Conservation (phyloP, 1,140 invertebrate species). For the Araneus ventricosus region DNA sequence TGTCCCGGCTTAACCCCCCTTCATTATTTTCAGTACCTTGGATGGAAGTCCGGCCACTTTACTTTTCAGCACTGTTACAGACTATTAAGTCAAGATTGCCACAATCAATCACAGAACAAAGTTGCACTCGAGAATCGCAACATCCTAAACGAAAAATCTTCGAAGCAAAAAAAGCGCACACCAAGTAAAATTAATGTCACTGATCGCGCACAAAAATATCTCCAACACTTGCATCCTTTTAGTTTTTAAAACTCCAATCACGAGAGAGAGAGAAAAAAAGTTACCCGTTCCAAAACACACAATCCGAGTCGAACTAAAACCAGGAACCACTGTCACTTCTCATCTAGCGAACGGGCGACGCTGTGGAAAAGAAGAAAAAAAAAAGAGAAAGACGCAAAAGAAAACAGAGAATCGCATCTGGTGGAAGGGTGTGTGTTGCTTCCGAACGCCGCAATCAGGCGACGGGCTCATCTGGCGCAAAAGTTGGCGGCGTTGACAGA, state of each 20-base stretch:
- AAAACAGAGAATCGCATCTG: neutral
- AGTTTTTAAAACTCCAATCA: neutral
- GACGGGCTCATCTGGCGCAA: constrained; percentile 3
- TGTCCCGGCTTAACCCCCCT: too few species aligned
- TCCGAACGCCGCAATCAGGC: neutral
- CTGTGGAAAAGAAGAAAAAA: neutral
- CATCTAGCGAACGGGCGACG: neutral
- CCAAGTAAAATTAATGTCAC: neutral
- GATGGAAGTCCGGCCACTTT: too few species aligned
- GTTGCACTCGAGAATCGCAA: too few species aligned
- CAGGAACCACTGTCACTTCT: neutral
- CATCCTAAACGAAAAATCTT: too few species aligned
- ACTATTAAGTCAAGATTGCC: too few species aligned
- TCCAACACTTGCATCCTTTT: neutral
- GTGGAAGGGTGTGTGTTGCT: constrained; percentile 3
- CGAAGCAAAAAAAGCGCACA: too few species aligned
- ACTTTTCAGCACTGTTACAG: too few species aligned
- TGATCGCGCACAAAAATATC: neutral
- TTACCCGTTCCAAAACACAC: neutral
- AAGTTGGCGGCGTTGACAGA: constrained; percentile 32
- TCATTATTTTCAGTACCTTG: too few species aligned
- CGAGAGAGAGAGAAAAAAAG: neutral
- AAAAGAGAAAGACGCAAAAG: neutral
- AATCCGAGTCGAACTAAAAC: neutral
- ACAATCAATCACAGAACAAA: too few species aligned